Percentiles rank a stretch among this genome's conserved stretches.
These are phyloP conservation scores for Agraylea sexmaculata DNA, from an alignment of 1,140 invertebrate species.

Conservation along the genomic window DNA sequence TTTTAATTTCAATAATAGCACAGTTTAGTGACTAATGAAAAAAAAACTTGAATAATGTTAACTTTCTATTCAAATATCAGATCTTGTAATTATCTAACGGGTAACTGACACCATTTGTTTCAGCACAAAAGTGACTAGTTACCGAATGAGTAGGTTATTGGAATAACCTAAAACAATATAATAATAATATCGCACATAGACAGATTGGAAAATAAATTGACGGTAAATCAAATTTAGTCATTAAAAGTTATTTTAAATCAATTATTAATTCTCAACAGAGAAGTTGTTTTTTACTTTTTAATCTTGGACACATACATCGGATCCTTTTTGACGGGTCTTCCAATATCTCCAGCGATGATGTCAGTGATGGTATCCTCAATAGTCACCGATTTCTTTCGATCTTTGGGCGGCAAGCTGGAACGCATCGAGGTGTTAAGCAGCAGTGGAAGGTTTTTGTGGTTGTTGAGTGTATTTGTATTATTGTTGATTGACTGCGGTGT, in stretches of 20 bases:
- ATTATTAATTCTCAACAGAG: neutral
- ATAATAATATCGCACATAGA: no score
- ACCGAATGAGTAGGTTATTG: no score
- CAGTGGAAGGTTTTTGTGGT: constrained; percentile 19
- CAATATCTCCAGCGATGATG: neutral
- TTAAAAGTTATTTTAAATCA: constrained; percentile 3
- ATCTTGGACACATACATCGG: constrained; percentile 19
- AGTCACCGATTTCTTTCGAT: constrained; percentile 17
- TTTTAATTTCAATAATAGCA: neutral
- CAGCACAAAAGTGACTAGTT: no score
- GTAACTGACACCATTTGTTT: constrained; percentile 5
- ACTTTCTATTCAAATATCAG: neutral
- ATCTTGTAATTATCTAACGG: constrained; percentile 1
- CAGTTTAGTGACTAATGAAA: neutral
- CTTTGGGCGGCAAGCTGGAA: constrained; percentile 6
- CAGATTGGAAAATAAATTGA: neutral
- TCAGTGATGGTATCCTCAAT: constrained; percentile 5
- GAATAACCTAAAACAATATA: no score
- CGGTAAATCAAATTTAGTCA: neutral
- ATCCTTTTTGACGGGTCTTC: constrained; percentile 14
- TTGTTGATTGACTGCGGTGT: constrained; percentile 20
- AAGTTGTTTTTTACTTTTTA: constrained; percentile 11
- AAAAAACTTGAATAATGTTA: neutral
- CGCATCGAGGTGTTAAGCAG: constrained; percentile 20
- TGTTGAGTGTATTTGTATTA: constrained; percentile 6